A percentile compares a stretch with the other conserved stretches of the same genome.
phyloP scores from a whole-genome alignment of 2,888 invertebrate species.

The Phoenoteleia sp. region DNA sequence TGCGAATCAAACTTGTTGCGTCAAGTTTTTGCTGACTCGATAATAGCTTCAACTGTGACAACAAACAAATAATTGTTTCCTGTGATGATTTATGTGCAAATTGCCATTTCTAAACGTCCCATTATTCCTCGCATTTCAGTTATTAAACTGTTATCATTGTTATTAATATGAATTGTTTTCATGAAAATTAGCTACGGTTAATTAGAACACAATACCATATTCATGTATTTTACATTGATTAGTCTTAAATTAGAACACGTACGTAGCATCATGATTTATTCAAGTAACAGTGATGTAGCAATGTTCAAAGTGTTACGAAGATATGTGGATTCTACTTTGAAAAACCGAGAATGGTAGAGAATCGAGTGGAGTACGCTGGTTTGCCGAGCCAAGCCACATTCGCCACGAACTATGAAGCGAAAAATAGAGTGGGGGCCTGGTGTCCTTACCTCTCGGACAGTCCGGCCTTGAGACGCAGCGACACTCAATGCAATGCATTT shows the following conservation, averaged over 20 bases:
- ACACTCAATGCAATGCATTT: conserved; percentile 83
- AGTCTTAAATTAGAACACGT: conserved; percentile 56
- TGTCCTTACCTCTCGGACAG: conserved; percentile 84
- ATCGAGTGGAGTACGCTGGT: conserved; percentile 54
- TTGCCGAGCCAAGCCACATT: conserved; percentile 67
- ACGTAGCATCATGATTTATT: conserved; percentile 58
- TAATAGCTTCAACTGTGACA: conserved; percentile 20
- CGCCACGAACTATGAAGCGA: conserved; percentile 70
- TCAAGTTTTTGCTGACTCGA: conserved; percentile 22
- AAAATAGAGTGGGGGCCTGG: conserved; percentile 76
- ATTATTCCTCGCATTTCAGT: not conserved
- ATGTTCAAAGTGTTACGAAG: conserved; percentile 60
- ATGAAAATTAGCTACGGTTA: not conserved
- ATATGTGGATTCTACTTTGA: conserved; percentile 62
- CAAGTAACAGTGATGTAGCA: conserved; percentile 55
- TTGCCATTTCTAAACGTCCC: not conserved
- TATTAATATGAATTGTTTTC: not conserved
- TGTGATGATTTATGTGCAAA: not conserved
- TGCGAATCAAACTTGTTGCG: conserved; percentile 27
- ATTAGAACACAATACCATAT: not conserved
- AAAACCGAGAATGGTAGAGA: conserved; percentile 66
- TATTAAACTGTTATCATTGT: not conserved
- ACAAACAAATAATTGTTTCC: conserved; percentile 3
- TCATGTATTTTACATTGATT: conserved; percentile 2
- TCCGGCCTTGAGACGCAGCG: conserved; percentile 86